These are phyloP conservation scores for Drosophila fungiperda DNA, from an alignment of 2,888 invertebrate genomes.

Conservation along the genomic window DNA sequence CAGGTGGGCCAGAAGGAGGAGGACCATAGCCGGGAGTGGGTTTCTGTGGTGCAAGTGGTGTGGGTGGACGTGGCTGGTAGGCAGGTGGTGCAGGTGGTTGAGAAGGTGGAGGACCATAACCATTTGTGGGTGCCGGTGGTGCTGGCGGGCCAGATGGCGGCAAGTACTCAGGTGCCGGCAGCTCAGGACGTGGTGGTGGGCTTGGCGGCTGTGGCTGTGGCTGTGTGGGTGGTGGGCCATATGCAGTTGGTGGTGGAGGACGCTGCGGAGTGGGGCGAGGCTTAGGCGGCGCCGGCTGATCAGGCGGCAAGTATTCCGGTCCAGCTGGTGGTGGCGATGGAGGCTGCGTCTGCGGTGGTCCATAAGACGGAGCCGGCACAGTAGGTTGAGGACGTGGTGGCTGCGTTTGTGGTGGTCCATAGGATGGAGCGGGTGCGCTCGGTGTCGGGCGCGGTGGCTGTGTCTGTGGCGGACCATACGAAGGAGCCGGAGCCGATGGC, in stretches of 20 bases:
- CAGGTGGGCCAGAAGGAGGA: constrained; percentile 26
- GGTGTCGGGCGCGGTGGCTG: constrained; percentile 62
- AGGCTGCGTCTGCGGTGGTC: constrained; percentile 61
- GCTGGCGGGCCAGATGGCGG: constrained; percentile 47
- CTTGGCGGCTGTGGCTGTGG: constrained; percentile 37
- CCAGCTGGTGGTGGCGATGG: constrained; percentile 54
- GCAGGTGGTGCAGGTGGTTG: constrained; percentile 43
- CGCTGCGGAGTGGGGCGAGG: constrained; percentile 57
- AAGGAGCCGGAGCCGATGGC: constrained; percentile 49
- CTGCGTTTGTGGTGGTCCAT: constrained; percentile 60
- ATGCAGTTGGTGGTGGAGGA: constrained; percentile 43
- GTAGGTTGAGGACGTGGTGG: constrained; percentile 58
- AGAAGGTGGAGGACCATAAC: constrained; percentile 41
- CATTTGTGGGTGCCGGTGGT: constrained; percentile 33
- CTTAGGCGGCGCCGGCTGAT: constrained; percentile 46
- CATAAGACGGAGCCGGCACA: constrained; percentile 48
- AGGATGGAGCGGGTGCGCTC: too few species aligned
- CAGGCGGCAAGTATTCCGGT: constrained; percentile 61
- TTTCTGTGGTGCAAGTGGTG: constrained; percentile 47
- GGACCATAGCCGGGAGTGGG: constrained; percentile 25
- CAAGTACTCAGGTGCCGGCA: constrained; percentile 51
- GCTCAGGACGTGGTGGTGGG: constrained; percentile 32
- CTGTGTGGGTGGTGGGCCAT: constrained; percentile 56
- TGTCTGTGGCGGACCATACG: constrained; percentile 59
- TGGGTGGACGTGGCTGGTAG: constrained; percentile 54